Base-by-base conservation (phyloP, 2,797 vertebrate genomes). In the Limnodromus scolopaceus region DNA sequence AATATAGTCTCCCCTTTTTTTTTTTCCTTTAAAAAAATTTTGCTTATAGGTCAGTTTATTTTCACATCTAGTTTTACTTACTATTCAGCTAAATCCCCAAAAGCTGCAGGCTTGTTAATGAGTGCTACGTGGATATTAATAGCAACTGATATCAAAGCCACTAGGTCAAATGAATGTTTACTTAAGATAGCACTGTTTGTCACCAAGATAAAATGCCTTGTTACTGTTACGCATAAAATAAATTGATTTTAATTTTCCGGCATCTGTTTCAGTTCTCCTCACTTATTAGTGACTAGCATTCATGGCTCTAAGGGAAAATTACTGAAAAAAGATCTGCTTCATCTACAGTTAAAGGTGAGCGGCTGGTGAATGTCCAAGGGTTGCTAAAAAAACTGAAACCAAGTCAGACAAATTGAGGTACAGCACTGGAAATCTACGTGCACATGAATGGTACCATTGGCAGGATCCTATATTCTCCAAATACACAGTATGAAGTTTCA, bases 221-320 rank as follows among this genome's bases (percentile, higher is more conserved):
- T 92, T 97, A 92, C 78, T n/a, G 3, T 87, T 87, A 78, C 51
- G 60, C 78, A 92, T 88, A 87, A 95, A 95, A 93, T 80, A 49
- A 88, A 94, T 75, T 76, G 28, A 84, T 96, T 96, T 96, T 86
- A 54, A 91, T 96, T 96, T 96, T 93, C 60, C 71, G 70, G 87
- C 81, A 93, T 92, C 69, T 86, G 68, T 89, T 96, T 97, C 78
- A 49, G 63, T 72, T 88, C 57, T 87, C 36, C 54, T 89, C 49
- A 19, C 55, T 87, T 92, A 87, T 65, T 90, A 94, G 63, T 53
- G 68, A 58, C 86, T 86, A 78, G 28, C 17, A 77, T 19, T 75
- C 11, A 13, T 11, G 15, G 28, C 41, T 81, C 45, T 64, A 77
- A 46, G 34, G 34, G 46, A n/a, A 71, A 90, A 76, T 39, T 70